Percentiles rank a stretch among this genome's conserved stretches.
Conservation (phyloP, 2,888 invertebrate species). For the Pachymerium ferrugineum region DNA sequence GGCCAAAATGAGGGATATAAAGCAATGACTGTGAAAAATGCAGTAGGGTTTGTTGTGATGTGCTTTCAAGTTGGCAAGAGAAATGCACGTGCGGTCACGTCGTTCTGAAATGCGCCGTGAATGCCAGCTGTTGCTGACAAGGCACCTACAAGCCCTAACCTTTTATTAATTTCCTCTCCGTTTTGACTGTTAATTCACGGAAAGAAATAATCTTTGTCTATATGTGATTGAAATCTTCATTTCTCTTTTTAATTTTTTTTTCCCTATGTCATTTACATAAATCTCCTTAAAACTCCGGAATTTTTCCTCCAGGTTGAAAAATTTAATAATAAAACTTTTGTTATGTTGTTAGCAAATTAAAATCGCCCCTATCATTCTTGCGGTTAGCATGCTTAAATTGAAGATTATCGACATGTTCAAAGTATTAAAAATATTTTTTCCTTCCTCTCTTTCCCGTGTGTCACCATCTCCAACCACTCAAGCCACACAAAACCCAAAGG, state of each 20-base stretch:
- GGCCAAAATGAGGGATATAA: no score
- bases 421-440: not conserved
- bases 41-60: not conserved
- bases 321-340: not conserved
- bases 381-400: not conserved
- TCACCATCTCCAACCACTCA: not conserved
- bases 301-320: not conserved
- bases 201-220: not conserved
- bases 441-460: not conserved
- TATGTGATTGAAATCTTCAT: not conserved
- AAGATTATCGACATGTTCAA: conserved; percentile 6
- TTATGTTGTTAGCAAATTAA: not conserved
- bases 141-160: conserved; percentile 3
- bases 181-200: not conserved
- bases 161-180: not conserved
- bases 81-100: conserved; percentile 4
- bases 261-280: not conserved
- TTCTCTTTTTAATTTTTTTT: not conserved
- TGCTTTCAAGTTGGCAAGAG: not conserved
- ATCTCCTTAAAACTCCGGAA: not conserved
- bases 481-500: not conserved
- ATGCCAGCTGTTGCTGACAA: not conserved
- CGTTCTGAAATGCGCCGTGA: not conserved
- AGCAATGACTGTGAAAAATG: no score
- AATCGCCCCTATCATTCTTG: conserved; percentile 1